A percentile compares a stretch with the other conserved stretches of the same genome.
These are phyloP conservation scores for Mystacornis crossleyi DNA, from an alignment of 2,113 vertebrate genomes.

Conservation along the genomic window DNA sequence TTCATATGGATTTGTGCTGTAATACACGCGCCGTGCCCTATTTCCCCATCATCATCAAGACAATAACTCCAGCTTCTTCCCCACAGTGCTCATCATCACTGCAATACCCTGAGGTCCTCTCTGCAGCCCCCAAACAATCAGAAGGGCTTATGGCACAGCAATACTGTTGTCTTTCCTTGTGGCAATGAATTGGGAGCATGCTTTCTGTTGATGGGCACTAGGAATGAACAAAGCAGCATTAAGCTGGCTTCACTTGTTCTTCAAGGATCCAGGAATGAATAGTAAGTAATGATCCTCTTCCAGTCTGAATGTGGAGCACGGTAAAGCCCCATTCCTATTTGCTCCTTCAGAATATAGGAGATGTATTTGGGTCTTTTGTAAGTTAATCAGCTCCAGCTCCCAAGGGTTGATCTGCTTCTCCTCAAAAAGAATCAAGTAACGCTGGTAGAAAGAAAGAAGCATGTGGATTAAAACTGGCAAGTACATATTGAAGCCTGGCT, in stretches of 20 bases:
- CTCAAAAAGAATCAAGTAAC: not conserved
- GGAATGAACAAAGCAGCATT: constrained; percentile 47
- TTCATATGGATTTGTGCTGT: not conserved
- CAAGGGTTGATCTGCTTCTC: not conserved
- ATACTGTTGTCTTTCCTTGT: constrained; percentile 21
- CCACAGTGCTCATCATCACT: constrained; percentile 31
- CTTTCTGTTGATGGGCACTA: constrained; percentile 48
- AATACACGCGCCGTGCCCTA: not conserved
- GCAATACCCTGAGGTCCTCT: constrained; percentile 40
- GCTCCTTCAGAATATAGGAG: not conserved
- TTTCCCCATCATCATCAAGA: constrained; percentile 27
- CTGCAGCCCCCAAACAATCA: constrained; percentile 2
- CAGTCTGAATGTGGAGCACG: not conserved
- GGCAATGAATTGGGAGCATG: constrained; percentile 35
- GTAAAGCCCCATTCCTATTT: not conserved
- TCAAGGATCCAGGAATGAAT: constrained; percentile 54
- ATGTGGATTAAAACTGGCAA: not conserved
- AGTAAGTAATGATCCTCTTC: constrained; percentile 50
- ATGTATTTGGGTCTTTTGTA: constrained; percentile 4
- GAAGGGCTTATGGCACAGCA: not conserved
- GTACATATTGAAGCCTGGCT: not conserved
- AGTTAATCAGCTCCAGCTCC: not conserved
- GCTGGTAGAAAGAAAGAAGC: not conserved
- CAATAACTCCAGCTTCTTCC: constrained; percentile 39
- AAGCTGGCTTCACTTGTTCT: constrained; percentile 55